phyloP scores from a whole-genome alignment of 2,888 invertebrate genomes.

The Plemyria rubiginata region DNA sequence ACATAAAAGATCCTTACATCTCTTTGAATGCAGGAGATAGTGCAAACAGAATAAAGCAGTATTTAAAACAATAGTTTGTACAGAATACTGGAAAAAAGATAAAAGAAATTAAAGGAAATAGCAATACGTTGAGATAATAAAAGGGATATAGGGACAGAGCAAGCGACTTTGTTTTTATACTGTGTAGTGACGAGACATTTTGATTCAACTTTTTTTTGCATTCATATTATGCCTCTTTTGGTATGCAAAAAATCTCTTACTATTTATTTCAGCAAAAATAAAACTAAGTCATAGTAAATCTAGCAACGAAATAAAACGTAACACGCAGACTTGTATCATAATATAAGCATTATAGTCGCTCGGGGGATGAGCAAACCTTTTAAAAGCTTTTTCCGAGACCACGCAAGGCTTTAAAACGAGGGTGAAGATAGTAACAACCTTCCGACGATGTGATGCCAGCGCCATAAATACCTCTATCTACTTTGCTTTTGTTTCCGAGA shows the following conservation, averaged over 20 bases:
- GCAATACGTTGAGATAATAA: too few species aligned
- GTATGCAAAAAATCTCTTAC: background rate
- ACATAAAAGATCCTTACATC: constrained; percentile 9
- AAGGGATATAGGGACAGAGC: too few species aligned
- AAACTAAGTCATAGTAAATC: background rate
- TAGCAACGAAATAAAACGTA: constrained; percentile 44
- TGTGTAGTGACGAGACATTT: too few species aligned
- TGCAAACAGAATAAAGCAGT: background rate
- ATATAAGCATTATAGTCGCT: constrained; percentile 63
- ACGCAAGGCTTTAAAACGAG: constrained; percentile 69
- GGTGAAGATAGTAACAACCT: constrained; percentile 73
- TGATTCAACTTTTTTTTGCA: too few species aligned
- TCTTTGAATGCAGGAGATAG: background rate
- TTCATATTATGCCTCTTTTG: background rate
- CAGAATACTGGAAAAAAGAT: background rate
- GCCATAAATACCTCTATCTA: constrained; percentile 76
- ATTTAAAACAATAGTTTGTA: constrained; percentile 2
- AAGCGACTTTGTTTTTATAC: too few species aligned
- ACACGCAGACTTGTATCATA: constrained; percentile 49
- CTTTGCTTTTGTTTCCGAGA: constrained; percentile 75
- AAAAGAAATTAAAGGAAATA: background rate
- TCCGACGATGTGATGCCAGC: constrained; percentile 65
- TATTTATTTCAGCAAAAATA: background rate
- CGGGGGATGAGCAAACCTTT: constrained; percentile 70
- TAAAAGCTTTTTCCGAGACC: constrained; percentile 74